Percentiles rank a stretch among this genome's conserved stretches.
Evolutionary conservation across 2,113 vertebrate genomes (phyloP).

Genomic region (Pterophyllum scalare): DNA sequence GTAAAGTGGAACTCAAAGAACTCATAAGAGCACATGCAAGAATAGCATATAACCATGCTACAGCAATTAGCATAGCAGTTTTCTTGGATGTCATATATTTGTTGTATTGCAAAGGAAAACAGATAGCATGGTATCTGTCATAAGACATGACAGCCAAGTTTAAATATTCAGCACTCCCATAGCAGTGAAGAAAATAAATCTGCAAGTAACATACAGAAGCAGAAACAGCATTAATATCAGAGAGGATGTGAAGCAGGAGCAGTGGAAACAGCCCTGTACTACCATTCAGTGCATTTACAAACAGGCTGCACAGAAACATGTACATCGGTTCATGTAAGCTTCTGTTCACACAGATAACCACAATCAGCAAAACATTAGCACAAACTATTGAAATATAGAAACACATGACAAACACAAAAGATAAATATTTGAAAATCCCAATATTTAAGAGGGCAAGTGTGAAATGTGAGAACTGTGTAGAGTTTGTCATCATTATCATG

Average conservation of each 20-base stretch:
- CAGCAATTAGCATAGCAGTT: neutral
- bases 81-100: conserved; percentile 49
- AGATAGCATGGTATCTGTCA: conserved; percentile 76
- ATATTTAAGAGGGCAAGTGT: conserved; percentile 9
- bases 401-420: neutral
- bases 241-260: conserved; percentile 1
- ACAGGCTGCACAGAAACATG: conserved; percentile 70
- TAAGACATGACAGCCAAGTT: conserved; percentile 74
- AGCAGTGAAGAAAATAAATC: conserved; percentile 3
- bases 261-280: conserved; percentile 33
- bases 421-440: neutral
- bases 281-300: conserved; percentile 48
- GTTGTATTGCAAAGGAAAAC: conserved; percentile 72
- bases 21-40: neutral
- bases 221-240: neutral
- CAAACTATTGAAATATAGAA: neutral
- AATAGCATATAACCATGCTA: neutral
- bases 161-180: neutral
- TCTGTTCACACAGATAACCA: conserved; percentile 57
- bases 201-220: conserved; percentile 20
- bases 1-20: neutral
- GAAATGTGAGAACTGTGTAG: conserved; percentile 1
- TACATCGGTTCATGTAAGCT: conserved; percentile 77
- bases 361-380: conserved; percentile 26
- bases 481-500: neutral